phyloP scores from a whole-genome alignment of 2,888 invertebrate species.

The Ganaspis brasiliensis region DNA sequence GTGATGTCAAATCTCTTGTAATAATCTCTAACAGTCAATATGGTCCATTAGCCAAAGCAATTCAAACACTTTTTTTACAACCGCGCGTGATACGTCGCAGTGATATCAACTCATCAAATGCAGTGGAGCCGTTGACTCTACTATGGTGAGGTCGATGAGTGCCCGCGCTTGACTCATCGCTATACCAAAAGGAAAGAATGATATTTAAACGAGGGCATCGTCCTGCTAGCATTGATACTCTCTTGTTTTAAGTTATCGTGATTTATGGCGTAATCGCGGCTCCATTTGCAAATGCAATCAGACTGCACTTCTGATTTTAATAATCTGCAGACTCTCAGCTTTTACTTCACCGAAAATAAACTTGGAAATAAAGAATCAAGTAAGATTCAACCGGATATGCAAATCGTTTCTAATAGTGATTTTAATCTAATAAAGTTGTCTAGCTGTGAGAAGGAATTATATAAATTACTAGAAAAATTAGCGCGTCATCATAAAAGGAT shows the following conservation, averaged over 20 bases:
- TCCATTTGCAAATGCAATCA: conserved; percentile 42
- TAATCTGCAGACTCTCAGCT: conserved; percentile 51
- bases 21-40: conserved; percentile 44
- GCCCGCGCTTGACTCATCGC: conserved; percentile 44
- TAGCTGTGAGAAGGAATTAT: too few species aligned
- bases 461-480: too few species aligned
- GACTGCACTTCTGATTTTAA: conserved; percentile 58
- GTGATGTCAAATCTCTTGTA: conserved; percentile 23
- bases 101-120: conserved; percentile 41
- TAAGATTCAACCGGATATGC: conserved; percentile 59
- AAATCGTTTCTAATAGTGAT: conserved; percentile 73
- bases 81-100: conserved; percentile 52
- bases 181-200: conserved; percentile 61
- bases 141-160: conserved; percentile 51
- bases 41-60: conserved; percentile 56
- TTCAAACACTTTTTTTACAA: conserved; percentile 51
- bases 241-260: conserved; percentile 66
- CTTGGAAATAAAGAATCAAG: conserved; percentile 49
- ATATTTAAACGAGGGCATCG: conserved; percentile 59
- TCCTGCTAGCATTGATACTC: conserved; percentile 61
- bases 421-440: too few species aligned
- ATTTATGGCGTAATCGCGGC: conserved; percentile 66
- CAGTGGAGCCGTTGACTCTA: conserved; percentile 34
- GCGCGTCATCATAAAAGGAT: too few species aligned
- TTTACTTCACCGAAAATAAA: conserved; percentile 62